phyloP scores from a whole-genome alignment of 2,113 vertebrate species.

The Rostratula benghalensis region DNA sequence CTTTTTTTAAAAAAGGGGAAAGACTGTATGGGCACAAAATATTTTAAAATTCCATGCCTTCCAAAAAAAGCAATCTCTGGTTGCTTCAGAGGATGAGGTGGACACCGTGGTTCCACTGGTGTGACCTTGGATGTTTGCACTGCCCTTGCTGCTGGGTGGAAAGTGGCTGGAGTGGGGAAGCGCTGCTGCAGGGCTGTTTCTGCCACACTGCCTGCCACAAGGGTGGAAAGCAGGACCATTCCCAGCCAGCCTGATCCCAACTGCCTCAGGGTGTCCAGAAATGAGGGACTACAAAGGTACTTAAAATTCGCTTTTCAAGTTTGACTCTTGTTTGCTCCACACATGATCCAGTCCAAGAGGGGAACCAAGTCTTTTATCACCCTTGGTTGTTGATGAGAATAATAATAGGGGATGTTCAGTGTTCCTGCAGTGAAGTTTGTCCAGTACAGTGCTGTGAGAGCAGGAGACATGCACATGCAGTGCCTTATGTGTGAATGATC shows the following conservation, averaged over 20 bases:
- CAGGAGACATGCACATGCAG: background rate
- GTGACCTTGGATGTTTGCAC: background rate
- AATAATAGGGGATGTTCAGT: background rate
- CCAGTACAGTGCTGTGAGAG: background rate
- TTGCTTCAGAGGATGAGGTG: background rate
- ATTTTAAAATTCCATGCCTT: background rate
- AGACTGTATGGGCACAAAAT: background rate
- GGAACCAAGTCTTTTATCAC: background rate
- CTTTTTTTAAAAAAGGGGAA: background rate
- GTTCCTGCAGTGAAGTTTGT: background rate
- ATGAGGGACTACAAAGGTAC: fast-evolving
- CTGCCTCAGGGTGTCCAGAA: background rate
- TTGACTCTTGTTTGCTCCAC: background rate
- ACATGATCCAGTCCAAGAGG: background rate
- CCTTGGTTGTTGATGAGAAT: background rate
- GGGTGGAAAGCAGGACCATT: fast-evolving
- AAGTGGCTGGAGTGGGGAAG: background rate
- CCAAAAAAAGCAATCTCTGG: background rate
- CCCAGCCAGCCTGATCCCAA: background rate
- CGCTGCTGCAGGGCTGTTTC: fast-evolving
- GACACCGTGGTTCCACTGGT: background rate
- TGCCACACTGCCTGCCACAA: fast-evolving
- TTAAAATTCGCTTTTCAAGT: background rate
- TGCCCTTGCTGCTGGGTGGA: background rate
- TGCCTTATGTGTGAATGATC: background rate